Conservation (phyloP, 2,797 vertebrate genomes). For the Gorsachius magnificus region DNA sequence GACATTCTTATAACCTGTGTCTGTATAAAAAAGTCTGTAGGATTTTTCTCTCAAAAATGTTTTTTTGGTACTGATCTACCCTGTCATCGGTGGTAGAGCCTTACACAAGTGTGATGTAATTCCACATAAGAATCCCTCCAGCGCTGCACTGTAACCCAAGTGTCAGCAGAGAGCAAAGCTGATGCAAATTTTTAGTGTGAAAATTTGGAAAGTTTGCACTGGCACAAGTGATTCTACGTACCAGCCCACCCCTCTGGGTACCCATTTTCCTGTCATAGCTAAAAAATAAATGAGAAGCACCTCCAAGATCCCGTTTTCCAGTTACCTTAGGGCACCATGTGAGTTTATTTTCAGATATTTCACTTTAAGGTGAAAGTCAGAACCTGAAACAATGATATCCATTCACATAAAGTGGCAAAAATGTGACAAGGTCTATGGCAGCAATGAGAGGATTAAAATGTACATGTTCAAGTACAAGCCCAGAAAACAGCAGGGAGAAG, state of each 20-base stretch:
- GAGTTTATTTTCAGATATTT: not conserved
- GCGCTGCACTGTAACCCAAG: not conserved
- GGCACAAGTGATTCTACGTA: not conserved
- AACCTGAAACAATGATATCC: not conserved
- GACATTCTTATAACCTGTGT: not conserved
- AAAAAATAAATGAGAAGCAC: not conserved
- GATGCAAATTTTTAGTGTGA: not conserved
- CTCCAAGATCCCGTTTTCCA: not conserved
- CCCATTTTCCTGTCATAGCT: not conserved
- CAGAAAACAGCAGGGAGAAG: not conserved
- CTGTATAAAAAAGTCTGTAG: not conserved
- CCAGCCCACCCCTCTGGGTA: not conserved
- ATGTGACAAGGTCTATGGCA: not conserved
- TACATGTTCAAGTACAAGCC: not conserved
- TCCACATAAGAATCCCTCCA: not conserved
- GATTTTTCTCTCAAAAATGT: not conserved
- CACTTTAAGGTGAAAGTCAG: not conserved
- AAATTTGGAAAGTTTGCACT: not conserved
- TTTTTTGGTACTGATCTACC: not conserved
- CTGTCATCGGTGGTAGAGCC: not conserved
- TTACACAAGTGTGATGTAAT: not conserved
- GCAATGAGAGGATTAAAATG: not conserved
- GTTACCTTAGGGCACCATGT: not conserved
- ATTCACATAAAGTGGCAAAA: not conserved
- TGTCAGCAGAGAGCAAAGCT: not conserved